A percentile compares a stretch with the other conserved stretches of the same genome.
phyloP scores from a whole-genome alignment of 2,113 vertebrate species.

The Haliaeetus leucogaster region DNA sequence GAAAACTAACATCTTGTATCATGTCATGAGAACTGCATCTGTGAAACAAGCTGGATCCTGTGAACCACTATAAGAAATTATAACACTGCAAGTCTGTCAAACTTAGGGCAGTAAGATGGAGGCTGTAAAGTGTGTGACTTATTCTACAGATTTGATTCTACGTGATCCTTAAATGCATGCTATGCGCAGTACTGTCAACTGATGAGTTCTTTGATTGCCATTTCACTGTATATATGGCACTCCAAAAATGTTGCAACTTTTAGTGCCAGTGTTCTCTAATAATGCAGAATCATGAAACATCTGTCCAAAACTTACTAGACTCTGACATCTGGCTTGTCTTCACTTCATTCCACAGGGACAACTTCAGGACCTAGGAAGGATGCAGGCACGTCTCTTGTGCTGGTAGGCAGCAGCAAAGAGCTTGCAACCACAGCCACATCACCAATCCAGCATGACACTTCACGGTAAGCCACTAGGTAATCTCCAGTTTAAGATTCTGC shows the following conservation, averaged over 20 bases:
- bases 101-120: neutral
- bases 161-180: neutral
- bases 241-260: neutral
- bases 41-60: neutral
- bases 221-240: neutral
- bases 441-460: constrained; percentile 24
- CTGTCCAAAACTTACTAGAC: neutral
- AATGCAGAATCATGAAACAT: neutral
- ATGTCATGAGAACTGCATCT: neutral
- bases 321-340: neutral
- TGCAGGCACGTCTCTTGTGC: constrained; percentile 74
- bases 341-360: constrained; percentile 55
- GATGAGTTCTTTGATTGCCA: neutral
- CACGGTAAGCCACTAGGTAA: constrained; percentile 57
- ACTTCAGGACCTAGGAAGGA: constrained; percentile 61
- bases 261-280: neutral
- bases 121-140: neutral
- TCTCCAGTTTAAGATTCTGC: constrained; percentile 35
- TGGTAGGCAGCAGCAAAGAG: constrained; percentile 42
- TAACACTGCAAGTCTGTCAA: neutral
- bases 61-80: neutral
- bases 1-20: neutral
- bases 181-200: neutral
- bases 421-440: constrained; percentile 5
- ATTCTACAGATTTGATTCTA: neutral